Evolutionary conservation across 2,797 vertebrate species (phyloP), one percentile per base, ranked within the genome.

Genomic region (Cyprinella venusta): DNA sequence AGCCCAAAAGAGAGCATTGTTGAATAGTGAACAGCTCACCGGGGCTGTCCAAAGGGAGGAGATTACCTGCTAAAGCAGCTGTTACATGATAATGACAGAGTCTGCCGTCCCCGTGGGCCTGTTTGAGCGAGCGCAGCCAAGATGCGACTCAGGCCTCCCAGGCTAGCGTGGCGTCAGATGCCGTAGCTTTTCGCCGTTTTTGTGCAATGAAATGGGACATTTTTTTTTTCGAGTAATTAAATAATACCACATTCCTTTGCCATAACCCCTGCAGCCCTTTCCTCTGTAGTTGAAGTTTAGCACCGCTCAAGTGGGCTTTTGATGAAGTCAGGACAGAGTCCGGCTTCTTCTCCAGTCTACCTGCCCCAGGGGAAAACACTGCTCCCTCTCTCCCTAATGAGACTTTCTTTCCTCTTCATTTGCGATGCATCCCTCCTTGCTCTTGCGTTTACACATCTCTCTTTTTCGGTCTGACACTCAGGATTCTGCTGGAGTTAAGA

Each of bases 1-100:
- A 92, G 72, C 59, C 74, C 80, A 90, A 92, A 93, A 92, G 91
- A 91, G 86, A 92, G 93, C 92, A 88, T 92, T 93, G 92, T 91
- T 93, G 91, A 94, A 94, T 93, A 94, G 93, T 93, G 93, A 93
- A 92, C 80, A 90, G 67, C 76, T 56, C 59, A 67, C 76, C 63
- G 50, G 74, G 74, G 50, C 36, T 61, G 71, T 56, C 83, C 42
- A 50, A 83, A 72, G 81, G 81, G 83, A 50, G 19, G 65, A 79
- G 77, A 68, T 83, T 83, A 87, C 83, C 74, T 74, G 78, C 63
- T 82, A 81, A 86, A 78, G 79, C 82, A 82, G 69, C 82, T 76
- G 81, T 83, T 85, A 85, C 77, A 81, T 85, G 80, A 78, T 74
- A 83, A 71, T 81, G 78, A 85, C 84, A 18, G 59, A n/a, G 50